A percentile compares a stretch with the other conserved stretches of the same genome.
phyloP scores from a whole-genome alignment of 2,888 invertebrate species.

The Synanthedon formicaeformis region DNA sequence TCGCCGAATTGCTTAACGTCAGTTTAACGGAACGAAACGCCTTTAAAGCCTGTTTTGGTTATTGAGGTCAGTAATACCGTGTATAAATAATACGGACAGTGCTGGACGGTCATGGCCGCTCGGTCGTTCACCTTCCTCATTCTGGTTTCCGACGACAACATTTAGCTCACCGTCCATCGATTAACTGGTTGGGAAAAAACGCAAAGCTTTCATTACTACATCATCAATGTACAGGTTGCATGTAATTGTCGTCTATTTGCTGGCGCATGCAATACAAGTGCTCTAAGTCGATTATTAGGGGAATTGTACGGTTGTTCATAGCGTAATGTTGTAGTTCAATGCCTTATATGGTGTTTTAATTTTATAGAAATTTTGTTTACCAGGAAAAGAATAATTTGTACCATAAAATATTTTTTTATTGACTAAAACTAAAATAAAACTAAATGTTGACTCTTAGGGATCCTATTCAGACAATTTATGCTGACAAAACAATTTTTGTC shows the following conservation, averaged over 20 bases:
- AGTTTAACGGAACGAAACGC: conserved; percentile 19
- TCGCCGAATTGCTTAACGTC: conserved; percentile 8
- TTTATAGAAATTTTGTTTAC: too few species aligned
- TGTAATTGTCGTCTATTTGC: neutral
- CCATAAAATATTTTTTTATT: too few species aligned
- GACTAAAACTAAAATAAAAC: too few species aligned
- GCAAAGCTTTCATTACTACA: neutral
- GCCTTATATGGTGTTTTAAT: too few species aligned
- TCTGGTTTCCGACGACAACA: neutral
- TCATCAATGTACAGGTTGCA: neutral
- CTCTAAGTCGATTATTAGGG: neutral
- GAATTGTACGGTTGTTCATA: neutral
- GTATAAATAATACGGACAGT: conserved; percentile 11
- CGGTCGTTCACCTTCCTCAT: conserved; percentile 12
- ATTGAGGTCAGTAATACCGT: conserved; percentile 34
- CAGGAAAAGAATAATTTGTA: too few species aligned
- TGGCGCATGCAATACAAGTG: neutral
- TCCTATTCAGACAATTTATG: too few species aligned
- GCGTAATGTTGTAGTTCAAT: too few species aligned
- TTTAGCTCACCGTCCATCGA: neutral
- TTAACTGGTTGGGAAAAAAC: neutral
- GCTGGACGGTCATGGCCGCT: conserved; percentile 21
- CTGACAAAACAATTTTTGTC: too few species aligned
- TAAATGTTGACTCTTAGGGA: too few species aligned
- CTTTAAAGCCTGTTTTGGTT: conserved; percentile 21